Evolutionary conservation across 2,888 invertebrate genomes (phyloP).

Genomic region (Acleris holmiana): DNA sequence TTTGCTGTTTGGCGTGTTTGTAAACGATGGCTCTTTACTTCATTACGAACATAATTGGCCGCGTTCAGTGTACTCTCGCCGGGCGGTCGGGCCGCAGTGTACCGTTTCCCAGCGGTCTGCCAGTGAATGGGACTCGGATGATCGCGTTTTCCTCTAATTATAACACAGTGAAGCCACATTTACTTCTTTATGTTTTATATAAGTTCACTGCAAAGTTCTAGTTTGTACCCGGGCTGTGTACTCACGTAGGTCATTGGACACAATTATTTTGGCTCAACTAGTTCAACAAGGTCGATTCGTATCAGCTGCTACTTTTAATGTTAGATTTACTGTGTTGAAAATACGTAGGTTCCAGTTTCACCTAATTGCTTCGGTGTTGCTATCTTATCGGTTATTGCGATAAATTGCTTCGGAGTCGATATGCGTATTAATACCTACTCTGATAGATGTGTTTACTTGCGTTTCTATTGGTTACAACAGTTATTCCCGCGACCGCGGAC

Average conservation of each 20-base stretch:
- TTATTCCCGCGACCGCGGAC: slow-evolving; percentile 70
- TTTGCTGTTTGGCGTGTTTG: slow-evolving; percentile 68
- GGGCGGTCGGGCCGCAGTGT: slow-evolving; percentile 51
- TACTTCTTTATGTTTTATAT: neutral
- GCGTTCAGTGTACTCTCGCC: slow-evolving; percentile 58
- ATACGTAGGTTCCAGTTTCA: slow-evolving; percentile 16
- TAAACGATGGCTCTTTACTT: slow-evolving; percentile 68
- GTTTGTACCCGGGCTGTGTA: slow-evolving; percentile 30
- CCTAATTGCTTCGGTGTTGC: slow-evolving; percentile 32
- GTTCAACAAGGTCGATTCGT: slow-evolving; percentile 38
- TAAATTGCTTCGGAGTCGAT: slow-evolving; percentile 61
- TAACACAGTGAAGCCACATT: slow-evolving; percentile 11
- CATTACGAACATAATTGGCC: slow-evolving; percentile 56
- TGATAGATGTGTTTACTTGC: slow-evolving; percentile 56
- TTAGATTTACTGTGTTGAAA: slow-evolving; percentile 3
- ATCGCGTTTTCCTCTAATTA: slow-evolving; percentile 32
- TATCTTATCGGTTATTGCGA: slow-evolving; percentile 41
- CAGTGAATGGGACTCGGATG: slow-evolving; percentile 50
- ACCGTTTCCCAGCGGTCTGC: slow-evolving; percentile 51
- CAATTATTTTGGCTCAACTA: slow-evolving; percentile 45
- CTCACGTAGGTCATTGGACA: slow-evolving; percentile 53
- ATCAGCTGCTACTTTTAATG: slow-evolving; percentile 8
- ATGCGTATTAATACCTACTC: slow-evolving; percentile 68
- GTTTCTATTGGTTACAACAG: slow-evolving; percentile 64
- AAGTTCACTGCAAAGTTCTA: slow-evolving; percentile 1